Conservation (phyloP, 2,113 vertebrate species). For the Piprites chloris region DNA sequence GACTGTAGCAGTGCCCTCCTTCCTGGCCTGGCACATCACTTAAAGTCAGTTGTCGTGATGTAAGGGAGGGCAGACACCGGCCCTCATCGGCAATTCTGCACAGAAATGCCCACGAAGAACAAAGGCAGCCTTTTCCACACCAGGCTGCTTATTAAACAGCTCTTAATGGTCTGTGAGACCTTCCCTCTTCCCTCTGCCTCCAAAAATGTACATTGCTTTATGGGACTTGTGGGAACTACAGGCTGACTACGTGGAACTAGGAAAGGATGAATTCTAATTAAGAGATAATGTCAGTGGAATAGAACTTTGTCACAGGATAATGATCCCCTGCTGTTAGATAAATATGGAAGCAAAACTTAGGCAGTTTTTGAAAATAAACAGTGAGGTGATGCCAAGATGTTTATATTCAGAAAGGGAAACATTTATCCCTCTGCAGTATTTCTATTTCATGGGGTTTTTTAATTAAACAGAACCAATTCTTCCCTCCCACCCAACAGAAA, state of each 20-base stretch:
- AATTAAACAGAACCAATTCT: constrained; percentile 35
- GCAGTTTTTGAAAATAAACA: constrained; percentile 71
- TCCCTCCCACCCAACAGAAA: constrained; percentile 25
- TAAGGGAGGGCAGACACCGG: background rate
- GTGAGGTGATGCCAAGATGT: constrained; percentile 72
- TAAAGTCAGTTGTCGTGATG: background rate
- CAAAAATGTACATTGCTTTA: constrained; percentile 34
- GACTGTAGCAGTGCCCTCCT: background rate
- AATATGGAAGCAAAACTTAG: constrained; percentile 71
- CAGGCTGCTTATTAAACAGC: constrained; percentile 44
- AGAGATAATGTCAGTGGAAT: constrained; percentile 68
- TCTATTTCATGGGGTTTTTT: constrained; percentile 35
- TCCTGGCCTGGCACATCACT: background rate
- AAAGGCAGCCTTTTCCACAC: background rate
- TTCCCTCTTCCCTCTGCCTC: constrained; percentile 20
- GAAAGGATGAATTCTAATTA: constrained; percentile 71
- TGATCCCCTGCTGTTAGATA: constrained; percentile 76
- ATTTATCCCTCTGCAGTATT: constrained; percentile 53
- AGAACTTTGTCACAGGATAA: constrained; percentile 74
- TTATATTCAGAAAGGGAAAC: constrained; percentile 66
- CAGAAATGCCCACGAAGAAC: background rate
- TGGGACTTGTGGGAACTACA: constrained; percentile 44
- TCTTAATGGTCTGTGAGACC: constrained; percentile 23
- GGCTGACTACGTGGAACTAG: constrained; percentile 48
- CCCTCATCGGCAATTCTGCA: background rate